phyloP scores from a whole-genome alignment of 2,888 invertebrate genomes.

The Fabriciana adippe region DNA sequence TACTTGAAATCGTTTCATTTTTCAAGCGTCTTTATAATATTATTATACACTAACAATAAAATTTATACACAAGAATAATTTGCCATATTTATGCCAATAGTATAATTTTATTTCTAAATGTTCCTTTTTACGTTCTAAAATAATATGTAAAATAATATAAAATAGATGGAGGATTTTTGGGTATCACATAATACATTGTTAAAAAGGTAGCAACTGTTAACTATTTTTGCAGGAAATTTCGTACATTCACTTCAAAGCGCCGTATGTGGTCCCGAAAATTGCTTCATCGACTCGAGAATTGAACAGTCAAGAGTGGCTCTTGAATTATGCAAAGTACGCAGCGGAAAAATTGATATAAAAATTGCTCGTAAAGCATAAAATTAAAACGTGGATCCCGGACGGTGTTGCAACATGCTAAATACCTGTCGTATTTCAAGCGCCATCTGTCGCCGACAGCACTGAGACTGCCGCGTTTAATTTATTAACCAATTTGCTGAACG shows the following conservation, averaged over 20 bases:
- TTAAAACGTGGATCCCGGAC: slow-evolving; percentile 75
- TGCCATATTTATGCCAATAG: too few relatives aligned
- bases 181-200: not conserved
- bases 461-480: slow-evolving; percentile 80
- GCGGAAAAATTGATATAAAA: slow-evolving; percentile 77
- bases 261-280: slow-evolving; percentile 56
- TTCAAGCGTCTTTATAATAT: not conserved
- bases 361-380: slow-evolving; percentile 80
- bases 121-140: too few relatives aligned
- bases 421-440: slow-evolving; percentile 80
- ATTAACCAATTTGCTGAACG: slow-evolving; percentile 80
- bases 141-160: too few relatives aligned
- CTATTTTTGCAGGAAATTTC: slow-evolving; percentile 1
- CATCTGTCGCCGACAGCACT: slow-evolving; percentile 78
- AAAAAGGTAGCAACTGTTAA: not conserved
- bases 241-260: slow-evolving; percentile 40
- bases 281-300: slow-evolving; percentile 58
- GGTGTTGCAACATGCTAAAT: slow-evolving; percentile 80
- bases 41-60: not conserved
- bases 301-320: slow-evolving; percentile 57
- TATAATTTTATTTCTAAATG: too few relatives aligned
- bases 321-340: slow-evolving; percentile 69
- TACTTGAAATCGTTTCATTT: slow-evolving; percentile 16
- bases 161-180: not conserved
- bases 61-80: too few relatives aligned